Evolutionary conservation across 53 echinoderm and acorn worm species (phyloP), one percentile per base, ranked within the genome.

Genomic region (Apostichopus leukothele): DNA sequence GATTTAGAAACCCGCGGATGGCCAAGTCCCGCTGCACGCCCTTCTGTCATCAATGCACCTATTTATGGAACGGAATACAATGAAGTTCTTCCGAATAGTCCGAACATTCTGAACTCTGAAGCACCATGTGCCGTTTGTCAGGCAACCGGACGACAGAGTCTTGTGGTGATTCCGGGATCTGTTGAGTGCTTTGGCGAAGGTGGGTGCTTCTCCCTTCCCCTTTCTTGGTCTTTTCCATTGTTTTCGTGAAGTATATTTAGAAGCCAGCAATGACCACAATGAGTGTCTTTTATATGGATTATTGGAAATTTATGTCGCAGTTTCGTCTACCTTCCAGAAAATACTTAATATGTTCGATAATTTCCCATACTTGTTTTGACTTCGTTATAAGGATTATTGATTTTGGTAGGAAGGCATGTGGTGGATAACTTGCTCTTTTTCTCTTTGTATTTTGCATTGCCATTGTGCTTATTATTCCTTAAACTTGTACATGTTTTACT

Each of bases 51-150:
- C 11, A n/a, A n/a, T 68, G 68, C 68, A 10, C 16, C 68, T 68
- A 68, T 68, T 68, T 68, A 68, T 68, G 68, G 68, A 18, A 68
- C 68, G 16, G 68, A 68, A 68, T 68, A 68, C 68, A n/a, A 68
- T 68, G 68, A 68, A 68, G 19, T 5, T 5, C 68, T 68, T 14
- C 68, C 68, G 14, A 5, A 68, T 14, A 68, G 16, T 14, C 68
- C 68, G 14, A 68, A 68, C 68, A 68, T 68, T 13, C 19, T 68
- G 68, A 68, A 68, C 14, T 68, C 68, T 13, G 68, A 68, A 16
- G 71, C 71, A 6, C 71, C 71, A 71, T 71, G 71, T 71, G 71
- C 18, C 71, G 71, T 71, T 71, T 71, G 71, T 18, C 71, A 71
- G 71, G 71, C 71, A 19, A 71, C 71, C 1, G 71, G 71, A 71